phyloP scores from a whole-genome alignment of 53 echinoderm and acorn worm genomes.

The Crossaster papposus region DNA sequence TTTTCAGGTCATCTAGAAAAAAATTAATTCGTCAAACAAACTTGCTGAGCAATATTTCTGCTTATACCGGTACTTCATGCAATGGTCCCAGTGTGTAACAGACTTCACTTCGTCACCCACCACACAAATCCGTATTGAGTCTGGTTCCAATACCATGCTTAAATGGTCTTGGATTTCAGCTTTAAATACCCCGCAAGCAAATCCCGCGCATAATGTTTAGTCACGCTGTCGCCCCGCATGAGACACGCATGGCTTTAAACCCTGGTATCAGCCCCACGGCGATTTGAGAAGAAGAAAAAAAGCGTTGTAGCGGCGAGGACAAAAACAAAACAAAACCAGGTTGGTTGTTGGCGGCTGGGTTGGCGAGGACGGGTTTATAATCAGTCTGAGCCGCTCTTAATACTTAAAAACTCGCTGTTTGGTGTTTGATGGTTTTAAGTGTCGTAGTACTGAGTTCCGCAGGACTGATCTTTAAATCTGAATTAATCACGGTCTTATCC shows the following conservation, averaged over 20 bases:
- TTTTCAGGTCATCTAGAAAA: no score
- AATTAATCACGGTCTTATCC: neutral
- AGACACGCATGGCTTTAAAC: neutral
- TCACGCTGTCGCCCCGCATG: neutral
- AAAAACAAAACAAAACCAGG: no score
- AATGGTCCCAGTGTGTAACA: no score
- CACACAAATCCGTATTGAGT: neutral
- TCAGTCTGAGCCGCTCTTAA: neutral
- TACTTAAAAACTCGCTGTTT: neutral
- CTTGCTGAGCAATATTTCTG: no score
- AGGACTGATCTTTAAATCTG: neutral
- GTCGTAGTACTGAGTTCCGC: neutral
- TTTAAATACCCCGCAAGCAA: neutral
- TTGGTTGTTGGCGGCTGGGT: neutral
- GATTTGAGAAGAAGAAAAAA: neutral
- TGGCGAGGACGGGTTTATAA: neutral
- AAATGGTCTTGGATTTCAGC: neutral
- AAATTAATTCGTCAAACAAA: no score
- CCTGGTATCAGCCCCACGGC: neutral
- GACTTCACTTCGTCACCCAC: neutral
- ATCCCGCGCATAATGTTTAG: neutral
- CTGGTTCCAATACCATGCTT: neutral
- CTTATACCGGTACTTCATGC: no score
- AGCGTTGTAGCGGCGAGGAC: neutral
- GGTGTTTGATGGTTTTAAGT: neutral